These are phyloP conservation scores for Philereme vetulata DNA, from an alignment of 2,888 invertebrate species.

Conservation along the genomic window DNA sequence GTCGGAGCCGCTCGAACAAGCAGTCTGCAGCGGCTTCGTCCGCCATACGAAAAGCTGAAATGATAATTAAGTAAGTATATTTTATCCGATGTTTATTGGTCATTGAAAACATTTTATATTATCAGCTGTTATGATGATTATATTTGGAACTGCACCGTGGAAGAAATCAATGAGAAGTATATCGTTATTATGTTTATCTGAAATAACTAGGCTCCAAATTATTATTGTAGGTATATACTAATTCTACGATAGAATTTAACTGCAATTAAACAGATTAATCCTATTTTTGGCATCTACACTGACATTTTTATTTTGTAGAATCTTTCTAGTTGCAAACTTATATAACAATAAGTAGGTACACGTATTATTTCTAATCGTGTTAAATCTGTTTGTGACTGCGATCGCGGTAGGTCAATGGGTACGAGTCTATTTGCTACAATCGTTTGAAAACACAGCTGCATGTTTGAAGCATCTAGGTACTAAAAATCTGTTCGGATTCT, in stretches of 20 bases:
- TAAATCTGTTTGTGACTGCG: too few species aligned
- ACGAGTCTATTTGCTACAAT: slow-evolving; percentile 22
- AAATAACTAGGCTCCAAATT: too few species aligned
- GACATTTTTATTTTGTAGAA: slow-evolving; percentile 21
- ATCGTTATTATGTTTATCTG: too few species aligned
- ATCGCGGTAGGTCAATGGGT: slow-evolving; percentile 5
- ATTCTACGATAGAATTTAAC: background rate
- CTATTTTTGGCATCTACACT: slow-evolving; percentile 20
- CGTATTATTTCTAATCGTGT: too few species aligned
- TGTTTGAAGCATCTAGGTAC: slow-evolving; percentile 1
- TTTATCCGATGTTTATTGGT: background rate
- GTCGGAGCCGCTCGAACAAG: slow-evolving; percentile 75
- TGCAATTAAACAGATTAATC: background rate
- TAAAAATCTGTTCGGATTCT: slow-evolving; percentile 15
- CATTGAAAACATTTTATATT: slow-evolving; percentile 1
- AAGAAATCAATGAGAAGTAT: background rate
- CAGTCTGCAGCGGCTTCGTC: slow-evolving; percentile 73
- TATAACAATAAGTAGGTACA: too few species aligned
- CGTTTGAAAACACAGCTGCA: slow-evolving; percentile 26
- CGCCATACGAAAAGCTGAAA: slow-evolving; percentile 73
- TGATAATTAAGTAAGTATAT: background rate
- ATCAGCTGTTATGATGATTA: background rate
- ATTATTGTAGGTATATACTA: background rate
- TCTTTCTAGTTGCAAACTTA: background rate
- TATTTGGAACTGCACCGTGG: background rate